These are phyloP conservation scores for Elysia crispata DNA, from an alignment of 2,888 invertebrate species.

Conservation along the genomic window DNA sequence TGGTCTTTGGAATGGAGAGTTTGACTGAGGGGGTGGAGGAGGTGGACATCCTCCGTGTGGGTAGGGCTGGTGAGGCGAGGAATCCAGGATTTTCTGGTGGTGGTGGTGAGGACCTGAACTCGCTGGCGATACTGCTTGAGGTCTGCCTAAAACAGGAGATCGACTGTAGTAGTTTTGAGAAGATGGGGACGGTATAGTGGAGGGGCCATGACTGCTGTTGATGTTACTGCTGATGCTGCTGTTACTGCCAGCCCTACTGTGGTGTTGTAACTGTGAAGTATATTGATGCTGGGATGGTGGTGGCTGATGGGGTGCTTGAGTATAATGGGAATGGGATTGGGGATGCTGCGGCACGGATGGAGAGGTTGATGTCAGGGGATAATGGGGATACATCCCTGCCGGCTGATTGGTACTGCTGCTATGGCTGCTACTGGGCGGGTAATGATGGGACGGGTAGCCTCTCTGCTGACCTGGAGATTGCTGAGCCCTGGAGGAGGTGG, in stretches of 20 bases:
- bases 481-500: background rate
- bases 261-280: background rate
- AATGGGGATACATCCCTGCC: too few species aligned
- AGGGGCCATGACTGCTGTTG: conserved; percentile 4
- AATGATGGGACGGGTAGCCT: background rate
- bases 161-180: background rate
- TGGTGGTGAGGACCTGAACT: background rate
- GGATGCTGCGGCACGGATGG: background rate
- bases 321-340: background rate
- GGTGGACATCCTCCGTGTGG: background rate
- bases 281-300: conserved; percentile 1
- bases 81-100: background rate
- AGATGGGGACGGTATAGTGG: background rate
- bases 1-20: background rate
- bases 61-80: background rate
- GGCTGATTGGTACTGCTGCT: too few species aligned
- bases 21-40: background rate
- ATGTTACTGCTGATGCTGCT: conserved; percentile 33
- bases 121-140: too few species aligned
- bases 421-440: too few species aligned
- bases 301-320: background rate
- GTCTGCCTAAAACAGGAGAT: background rate
- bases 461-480: conserved; percentile 6
- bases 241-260: background rate
- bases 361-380: too few species aligned